Conservation (phyloP, 1,140 invertebrate species). For the Grapholita molesta region DNA sequence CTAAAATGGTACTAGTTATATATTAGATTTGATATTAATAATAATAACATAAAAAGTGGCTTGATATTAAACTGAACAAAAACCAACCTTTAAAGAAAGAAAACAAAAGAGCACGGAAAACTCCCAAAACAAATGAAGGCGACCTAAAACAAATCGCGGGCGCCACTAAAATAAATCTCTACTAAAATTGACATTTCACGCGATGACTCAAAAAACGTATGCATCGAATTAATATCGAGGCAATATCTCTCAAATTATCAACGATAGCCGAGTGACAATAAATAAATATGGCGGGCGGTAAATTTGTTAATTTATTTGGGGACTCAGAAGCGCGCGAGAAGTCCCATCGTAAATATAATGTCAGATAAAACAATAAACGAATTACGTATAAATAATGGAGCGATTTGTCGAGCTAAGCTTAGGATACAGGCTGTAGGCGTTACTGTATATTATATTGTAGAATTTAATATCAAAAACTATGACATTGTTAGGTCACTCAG, state of each 20-base stretch:
- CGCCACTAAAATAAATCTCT: constrained; percentile 60
- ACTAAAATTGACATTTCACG: constrained; percentile 70
- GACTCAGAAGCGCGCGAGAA: constrained; percentile 44
- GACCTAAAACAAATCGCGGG: constrained; percentile 24
- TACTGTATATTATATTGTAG: constrained; percentile 15
- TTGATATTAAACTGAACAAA: neutral
- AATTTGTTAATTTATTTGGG: constrained; percentile 67
- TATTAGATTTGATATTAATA: no score
- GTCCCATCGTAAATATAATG: constrained; percentile 67
- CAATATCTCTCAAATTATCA: constrained; percentile 59
- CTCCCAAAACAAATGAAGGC: constrained; percentile 16
- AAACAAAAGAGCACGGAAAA: constrained; percentile 3
- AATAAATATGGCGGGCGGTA: constrained; percentile 60
- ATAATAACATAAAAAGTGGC: neutral
- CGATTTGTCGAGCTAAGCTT: constrained; percentile 62
- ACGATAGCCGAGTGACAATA: constrained; percentile 45
- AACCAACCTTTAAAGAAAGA: neutral
- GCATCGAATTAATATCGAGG: constrained; percentile 62
- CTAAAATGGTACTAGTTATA: no score
- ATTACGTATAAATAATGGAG: constrained; percentile 73
- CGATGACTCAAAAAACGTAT: constrained; percentile 47
- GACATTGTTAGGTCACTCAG: no score
- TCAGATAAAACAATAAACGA: constrained; percentile 76
- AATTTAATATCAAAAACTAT: no score
- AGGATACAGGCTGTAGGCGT: constrained; percentile 49